Percentiles rank a stretch among this genome's conserved stretches.
Conservation (phyloP, 2,888 invertebrate genomes). For the Laothoe populi region DNA sequence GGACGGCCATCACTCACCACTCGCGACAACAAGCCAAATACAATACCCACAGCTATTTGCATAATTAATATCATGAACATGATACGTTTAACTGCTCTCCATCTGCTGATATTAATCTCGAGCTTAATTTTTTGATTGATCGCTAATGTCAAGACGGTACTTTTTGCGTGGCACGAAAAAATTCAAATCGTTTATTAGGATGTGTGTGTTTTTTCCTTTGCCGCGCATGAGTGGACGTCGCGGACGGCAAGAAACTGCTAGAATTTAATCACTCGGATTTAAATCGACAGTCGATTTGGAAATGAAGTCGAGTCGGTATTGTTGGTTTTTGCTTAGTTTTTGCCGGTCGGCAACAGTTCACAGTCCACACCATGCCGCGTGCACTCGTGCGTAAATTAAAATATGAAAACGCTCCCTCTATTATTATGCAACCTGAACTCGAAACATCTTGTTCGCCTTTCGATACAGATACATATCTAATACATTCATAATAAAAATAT, state of each 20-base stretch:
- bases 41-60: constrained; percentile 42
- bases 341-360: constrained; percentile 31
- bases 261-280: constrained; percentile 34
- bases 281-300: constrained; percentile 43
- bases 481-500: constrained; percentile 50
- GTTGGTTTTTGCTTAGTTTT: constrained; percentile 46
- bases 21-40: constrained; percentile 39
- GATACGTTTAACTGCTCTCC: constrained; percentile 40
- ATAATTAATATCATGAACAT: constrained; percentile 47
- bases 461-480: constrained; percentile 47
- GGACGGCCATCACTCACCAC: constrained; percentile 44
- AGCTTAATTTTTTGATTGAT: constrained; percentile 49
- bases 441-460: constrained; percentile 20
- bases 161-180: constrained; percentile 28
- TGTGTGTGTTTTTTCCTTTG: constrained; percentile 7
- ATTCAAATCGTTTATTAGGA: neutral
- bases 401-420: constrained; percentile 51
- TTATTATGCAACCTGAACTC: constrained; percentile 44
- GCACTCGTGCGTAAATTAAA: constrained; percentile 64
- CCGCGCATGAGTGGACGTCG: constrained; percentile 12
- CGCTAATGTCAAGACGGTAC: constrained; percentile 30
- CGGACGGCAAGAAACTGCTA: constrained; percentile 29
- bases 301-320: constrained; percentile 45
- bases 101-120: constrained; percentile 42
- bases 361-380: constrained; percentile 40